Percentiles rank a stretch among this genome's conserved stretches.
Evolutionary conservation across 2,113 vertebrate genomes (phyloP).

Genomic region (Paracanthobrama guichenoti): DNA sequence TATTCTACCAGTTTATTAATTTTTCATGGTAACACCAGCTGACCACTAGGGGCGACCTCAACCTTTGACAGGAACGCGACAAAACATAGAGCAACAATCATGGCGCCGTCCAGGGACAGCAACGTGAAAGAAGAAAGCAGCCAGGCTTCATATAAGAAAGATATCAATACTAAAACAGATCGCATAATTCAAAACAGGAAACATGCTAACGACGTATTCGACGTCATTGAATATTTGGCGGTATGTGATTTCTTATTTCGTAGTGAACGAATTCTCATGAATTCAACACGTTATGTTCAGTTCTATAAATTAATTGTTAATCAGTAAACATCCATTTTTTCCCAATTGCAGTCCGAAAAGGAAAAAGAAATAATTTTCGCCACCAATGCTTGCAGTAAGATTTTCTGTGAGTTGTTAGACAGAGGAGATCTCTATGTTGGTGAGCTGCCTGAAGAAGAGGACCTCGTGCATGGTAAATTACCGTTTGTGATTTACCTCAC

Average conservation of each 20-base stretch:
- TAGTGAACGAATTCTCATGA: background rate
- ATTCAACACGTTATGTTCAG: background rate
- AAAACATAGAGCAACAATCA: constrained; percentile 51
- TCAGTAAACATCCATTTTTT: background rate
- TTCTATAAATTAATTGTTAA: background rate
- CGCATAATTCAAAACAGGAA: constrained; percentile 74
- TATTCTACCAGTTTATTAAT: background rate
- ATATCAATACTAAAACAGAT: constrained; percentile 60
- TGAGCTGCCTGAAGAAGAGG: constrained; percentile 77
- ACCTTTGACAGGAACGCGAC: background rate
- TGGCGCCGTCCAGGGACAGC: constrained; percentile 73
- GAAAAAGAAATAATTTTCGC: constrained; percentile 72
- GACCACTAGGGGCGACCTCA: constrained; percentile 37
- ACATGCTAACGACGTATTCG: constrained; percentile 85
- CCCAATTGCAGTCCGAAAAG: constrained; percentile 75
- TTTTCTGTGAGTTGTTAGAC: constrained; percentile 83
- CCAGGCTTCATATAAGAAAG: constrained; percentile 60
- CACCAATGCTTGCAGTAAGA: constrained; percentile 70
- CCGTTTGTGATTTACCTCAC: background rate
- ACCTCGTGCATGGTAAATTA: constrained; percentile 66
- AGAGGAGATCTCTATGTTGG: constrained; percentile 82
- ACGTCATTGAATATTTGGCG: constrained; percentile 80
- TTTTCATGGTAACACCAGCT: background rate
- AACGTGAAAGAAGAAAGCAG: constrained; percentile 66
- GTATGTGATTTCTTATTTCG: constrained; percentile 45